Evolutionary conservation across 1,140 invertebrate species (phyloP).

Genomic region (Sminthurinus signatus): DNA sequence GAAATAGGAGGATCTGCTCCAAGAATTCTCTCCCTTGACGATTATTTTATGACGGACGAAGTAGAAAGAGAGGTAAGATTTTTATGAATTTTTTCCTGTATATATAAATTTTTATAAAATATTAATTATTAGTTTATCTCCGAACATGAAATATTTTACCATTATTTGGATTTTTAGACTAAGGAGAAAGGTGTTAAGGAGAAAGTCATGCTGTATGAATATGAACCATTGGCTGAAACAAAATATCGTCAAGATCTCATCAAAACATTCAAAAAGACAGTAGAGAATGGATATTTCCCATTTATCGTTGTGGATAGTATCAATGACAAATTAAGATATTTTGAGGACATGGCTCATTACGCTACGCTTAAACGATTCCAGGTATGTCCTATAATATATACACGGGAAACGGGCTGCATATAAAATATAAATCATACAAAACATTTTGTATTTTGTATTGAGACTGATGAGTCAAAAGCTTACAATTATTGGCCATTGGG

Average conservation of each 20-base stretch:
- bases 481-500: no score
- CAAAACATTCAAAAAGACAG: constrained; percentile 86
- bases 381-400: no score
- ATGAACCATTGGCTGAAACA: constrained; percentile 75
- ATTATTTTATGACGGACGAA: constrained; percentile 94
- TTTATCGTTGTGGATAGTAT: constrained; percentile 88
- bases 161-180: no score
- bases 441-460: no score
- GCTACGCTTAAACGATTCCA: constrained; percentile 83
- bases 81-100: no score
- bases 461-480: no score
- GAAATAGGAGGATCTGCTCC: constrained; percentile 70
- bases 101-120: no score
- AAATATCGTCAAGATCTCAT: constrained; percentile 72
- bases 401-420: no score
- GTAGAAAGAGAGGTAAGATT: constrained; percentile 70
- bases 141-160: no score
- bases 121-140: no score
- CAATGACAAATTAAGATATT: constrained; percentile 70
- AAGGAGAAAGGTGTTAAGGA: constrained; percentile 62
- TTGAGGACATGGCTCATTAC: constrained; percentile 81
- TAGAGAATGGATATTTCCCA: constrained; percentile 83
- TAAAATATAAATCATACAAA: no score
- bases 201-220: constrained; percentile 78
- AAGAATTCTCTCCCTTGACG: constrained; percentile 86